Conservation (phyloP, 1,140 invertebrate genomes). For the Linepithema humile region DNA sequence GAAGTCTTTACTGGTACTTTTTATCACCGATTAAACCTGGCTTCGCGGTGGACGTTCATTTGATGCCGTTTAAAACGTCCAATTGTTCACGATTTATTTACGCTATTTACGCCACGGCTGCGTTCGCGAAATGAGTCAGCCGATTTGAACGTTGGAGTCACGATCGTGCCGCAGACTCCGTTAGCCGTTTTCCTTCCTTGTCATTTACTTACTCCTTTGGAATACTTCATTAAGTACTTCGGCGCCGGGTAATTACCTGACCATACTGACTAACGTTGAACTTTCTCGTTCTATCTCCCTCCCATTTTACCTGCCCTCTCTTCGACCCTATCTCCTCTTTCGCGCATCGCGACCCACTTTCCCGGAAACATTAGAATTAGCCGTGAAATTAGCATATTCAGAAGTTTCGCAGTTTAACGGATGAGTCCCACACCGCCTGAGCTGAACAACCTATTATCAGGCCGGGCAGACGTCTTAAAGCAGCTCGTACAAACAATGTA, state of each 20-base stretch:
- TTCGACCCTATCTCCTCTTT: constrained; percentile 28
- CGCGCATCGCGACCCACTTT: constrained; percentile 67
- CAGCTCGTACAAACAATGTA: constrained; percentile 50
- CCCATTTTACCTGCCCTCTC: neutral
- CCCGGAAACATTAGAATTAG: constrained; percentile 79
- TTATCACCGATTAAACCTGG: constrained; percentile 9
- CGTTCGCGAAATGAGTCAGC: neutral
- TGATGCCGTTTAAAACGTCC: neutral
- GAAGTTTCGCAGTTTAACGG: constrained; percentile 81
- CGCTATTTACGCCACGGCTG: constrained; percentile 3
- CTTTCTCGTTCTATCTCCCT: constrained; percentile 59
- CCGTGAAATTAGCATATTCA: constrained; percentile 81
- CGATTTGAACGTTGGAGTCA: neutral
- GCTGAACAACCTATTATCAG: constrained; percentile 70
- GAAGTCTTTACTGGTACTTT: neutral
- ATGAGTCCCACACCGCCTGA: constrained; percentile 69
- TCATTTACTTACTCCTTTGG: constrained; percentile 72
- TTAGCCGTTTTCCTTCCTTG: constrained; percentile 53
- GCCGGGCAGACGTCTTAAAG: constrained; percentile 48
- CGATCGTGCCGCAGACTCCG: constrained; percentile 1
- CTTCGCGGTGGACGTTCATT: neutral
- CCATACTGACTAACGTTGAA: constrained; percentile 69
- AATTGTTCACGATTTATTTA: neutral
- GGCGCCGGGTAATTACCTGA: constrained; percentile 74
- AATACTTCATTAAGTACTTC: constrained; percentile 77